Evolutionary conservation across 2,797 vertebrate genomes (phyloP), one percentile per base, ranked within the genome.

Genomic region (Amazona ochrocephala): DNA sequence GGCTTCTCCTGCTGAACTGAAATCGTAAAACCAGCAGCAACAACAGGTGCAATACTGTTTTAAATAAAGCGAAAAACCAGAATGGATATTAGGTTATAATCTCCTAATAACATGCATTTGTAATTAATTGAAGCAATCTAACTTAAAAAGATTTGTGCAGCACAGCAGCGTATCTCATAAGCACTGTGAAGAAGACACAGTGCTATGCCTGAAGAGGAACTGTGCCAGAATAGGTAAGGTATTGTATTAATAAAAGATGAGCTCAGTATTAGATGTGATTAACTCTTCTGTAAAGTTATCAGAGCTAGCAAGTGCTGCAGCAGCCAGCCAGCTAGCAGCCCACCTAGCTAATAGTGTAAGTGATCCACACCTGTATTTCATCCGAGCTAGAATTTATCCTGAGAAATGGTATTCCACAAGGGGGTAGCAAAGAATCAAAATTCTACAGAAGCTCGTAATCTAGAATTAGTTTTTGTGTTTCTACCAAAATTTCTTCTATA

Each of bases 91-190:
- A 71, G 20, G 23, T 74, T 70, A 34, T 64, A 20, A 32, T 56
- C 23, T 65, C 50, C 50, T 64, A 58, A 12, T 56, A 77, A 73
- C 22, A 61, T 47, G 61, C n/a, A n/a, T 73, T 74, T 87, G 23
- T 56, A 84, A 61, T 30, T 56, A 84, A 61, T 24, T 21, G 48
- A 87, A 76, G 65, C 24, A 80, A 45, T 0, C 0, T n/a, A 44
- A 54, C 23, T 42, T 65, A 30, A 65, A 89, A 72, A 64, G 22
- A 45, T 89, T 77, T 77, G 61, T 73, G 75, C 56, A 45, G 60
- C 41, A 10, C 26, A 60, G 7, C 0, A 65, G 27, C 0, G 0
- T 64, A 34, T 54, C n/a, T 87, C 61, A 24, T 0, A 5, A 65
- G 56, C 2, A 2, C 29, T 73, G 48, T 50, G 82, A 45, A 58